Conservation (phyloP, 2,113 vertebrate genomes). For the Marcusenius ussheri region DNA sequence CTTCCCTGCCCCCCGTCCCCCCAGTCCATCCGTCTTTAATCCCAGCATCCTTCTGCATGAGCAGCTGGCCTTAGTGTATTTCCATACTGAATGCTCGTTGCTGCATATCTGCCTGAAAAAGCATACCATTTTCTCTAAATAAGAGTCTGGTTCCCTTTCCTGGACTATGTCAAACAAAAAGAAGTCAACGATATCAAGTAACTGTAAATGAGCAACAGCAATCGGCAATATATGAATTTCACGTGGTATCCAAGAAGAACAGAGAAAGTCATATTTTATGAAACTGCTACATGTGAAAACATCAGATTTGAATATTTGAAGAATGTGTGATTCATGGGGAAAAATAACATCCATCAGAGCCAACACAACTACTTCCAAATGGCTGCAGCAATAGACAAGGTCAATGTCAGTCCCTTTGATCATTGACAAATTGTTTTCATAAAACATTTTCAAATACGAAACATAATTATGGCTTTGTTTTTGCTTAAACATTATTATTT, state of each 20-base stretch:
- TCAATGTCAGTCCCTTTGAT: not conserved
- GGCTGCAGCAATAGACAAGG: not conserved
- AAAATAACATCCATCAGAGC: not conserved
- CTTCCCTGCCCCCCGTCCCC: not conserved
- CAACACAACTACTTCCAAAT: not conserved
- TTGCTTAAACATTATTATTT: not conserved
- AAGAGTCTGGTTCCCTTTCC: not conserved
- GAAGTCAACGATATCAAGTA: not conserved
- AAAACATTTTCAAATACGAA: not conserved
- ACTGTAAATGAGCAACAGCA: not conserved
- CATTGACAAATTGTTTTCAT: not conserved
- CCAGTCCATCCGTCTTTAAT: not conserved
- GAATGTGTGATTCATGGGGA: not conserved
- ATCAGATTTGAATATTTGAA: not conserved
- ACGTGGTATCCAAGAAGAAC: not conserved
- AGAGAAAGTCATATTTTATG: not conserved
- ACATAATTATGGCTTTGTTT: not conserved
- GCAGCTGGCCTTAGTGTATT: not conserved
- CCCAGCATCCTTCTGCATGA: not conserved
- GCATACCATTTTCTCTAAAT: not conserved
- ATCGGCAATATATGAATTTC: not conserved
- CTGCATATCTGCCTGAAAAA: not conserved
- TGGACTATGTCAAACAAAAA: not conserved
- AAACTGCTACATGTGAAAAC: not conserved
- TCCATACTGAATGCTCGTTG: not conserved